Evolutionary conservation across 2,888 invertebrate species (phyloP), one percentile per base, ranked within the genome.

Genomic region (Volucella zonaria): DNA sequence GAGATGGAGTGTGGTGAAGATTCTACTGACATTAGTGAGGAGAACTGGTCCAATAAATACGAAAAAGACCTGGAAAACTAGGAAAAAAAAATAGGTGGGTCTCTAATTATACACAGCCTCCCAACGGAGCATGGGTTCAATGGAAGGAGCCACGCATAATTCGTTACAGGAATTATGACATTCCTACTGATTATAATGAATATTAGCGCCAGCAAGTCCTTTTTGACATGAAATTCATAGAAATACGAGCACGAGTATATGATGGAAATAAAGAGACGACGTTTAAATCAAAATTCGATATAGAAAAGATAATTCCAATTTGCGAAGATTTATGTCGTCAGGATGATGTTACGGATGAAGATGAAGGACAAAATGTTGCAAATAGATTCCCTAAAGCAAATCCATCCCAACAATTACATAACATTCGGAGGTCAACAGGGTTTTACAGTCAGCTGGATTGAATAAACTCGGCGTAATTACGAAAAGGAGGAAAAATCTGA

Each of bases 201-300:
- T 91, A 91, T 87, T 89, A 61, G 68, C 68, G 90, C 76, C 90
- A 90, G 87, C 90, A 91, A 42, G 87, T 92, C 88, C 40, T 91
- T 40, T 89, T 87, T 67, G 89, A 90, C 71, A 89, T 83, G 82
- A 88, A 89, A 85, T 91, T 88, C 82, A 83, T 90, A 52, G 71
- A 86, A 82, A 87, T 23, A 23, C 18, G 18, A 23, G 18, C 2
- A 23, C 3, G 2, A 2, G 18, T 90, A 23, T 90, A 89, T 75
- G 88, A 90, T 10, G 89, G 89, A 10, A 89, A 90, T 79, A 82
- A 87, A 80, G 59, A 15, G 14, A 1, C 14, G 11, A 49, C 90
- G 64, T 91, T 90, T 77, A 89, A 90, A 87, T 87, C 87, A 1
- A 89, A 90, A 83, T 49, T 89, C 38, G 89, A 90, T 67, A 89